Base-by-base conservation (phyloP, 2,888 invertebrate genomes). In the Frankliniella intonsa region DNA sequence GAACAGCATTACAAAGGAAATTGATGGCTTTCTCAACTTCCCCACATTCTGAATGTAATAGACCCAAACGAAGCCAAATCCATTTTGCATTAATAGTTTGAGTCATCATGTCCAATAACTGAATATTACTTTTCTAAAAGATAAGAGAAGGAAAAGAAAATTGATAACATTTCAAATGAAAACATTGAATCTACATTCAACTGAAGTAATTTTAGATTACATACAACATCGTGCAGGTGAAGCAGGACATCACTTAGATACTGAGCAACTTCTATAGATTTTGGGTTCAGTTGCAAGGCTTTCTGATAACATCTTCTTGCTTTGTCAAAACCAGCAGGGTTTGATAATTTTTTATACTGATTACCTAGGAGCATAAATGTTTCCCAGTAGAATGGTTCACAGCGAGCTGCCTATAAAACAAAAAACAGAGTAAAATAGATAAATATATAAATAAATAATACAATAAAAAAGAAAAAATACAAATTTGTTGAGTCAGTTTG, bases 271-370 rank as follows among this genome's bases (percentile, higher is more conserved):
- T 91, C 90, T 55, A 91, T 90, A 83, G 92, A 92, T 82, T 89
- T 88, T 17, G 91, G 90, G 89, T 95, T 93, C 3, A 97, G 89
- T 86, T 92, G 92, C 84, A 94, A 91, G 79, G 95, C 93, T 88
- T 95, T 96, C 88, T 96, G 94, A 87, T 93, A 96, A 88, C 96
- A 97, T 86, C 94, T 93, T 84, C 91, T 91, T 0, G 96, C 93
- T 85, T 95, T 93, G 81, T 91, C 90, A n/a, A 91, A 87, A 86
- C 96, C 94, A 81, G 69, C 69, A 25, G 69, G 12, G 25, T 89
- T 87, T 83, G 91, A 90, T 69, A 90, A 88, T 81, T 90, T 87
- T 83, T 90, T 88, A 87, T 96, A 97, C 87, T 92, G 93, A 85
- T 92, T 90, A 1, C 96, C 97, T 83, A 97, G 89, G 87, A 93